Conservation (phyloP, 2,888 invertebrate species). For the Drosophila nigricruria region DNA sequence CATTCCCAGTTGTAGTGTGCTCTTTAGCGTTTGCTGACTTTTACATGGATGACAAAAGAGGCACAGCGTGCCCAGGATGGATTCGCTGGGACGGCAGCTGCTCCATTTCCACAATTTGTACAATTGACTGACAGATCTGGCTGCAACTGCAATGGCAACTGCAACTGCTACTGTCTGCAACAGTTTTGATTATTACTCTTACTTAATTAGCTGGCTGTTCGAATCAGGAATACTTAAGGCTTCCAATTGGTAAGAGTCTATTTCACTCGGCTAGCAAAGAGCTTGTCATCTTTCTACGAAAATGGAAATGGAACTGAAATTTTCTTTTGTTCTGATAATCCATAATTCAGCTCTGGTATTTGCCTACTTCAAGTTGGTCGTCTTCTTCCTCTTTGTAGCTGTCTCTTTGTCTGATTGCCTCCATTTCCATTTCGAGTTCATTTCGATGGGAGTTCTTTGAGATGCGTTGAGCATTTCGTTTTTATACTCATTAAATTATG, state of each 20-base stretch:
- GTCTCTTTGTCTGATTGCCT: slow-evolving; percentile 34
- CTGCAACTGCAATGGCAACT: neutral
- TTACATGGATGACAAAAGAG: slow-evolving; percentile 45
- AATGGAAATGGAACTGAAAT: slow-evolving; percentile 42
- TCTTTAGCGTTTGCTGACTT: slow-evolving; percentile 79
- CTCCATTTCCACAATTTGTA: slow-evolving; percentile 55
- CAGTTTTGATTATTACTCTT: slow-evolving; percentile 46
- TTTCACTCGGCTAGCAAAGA: slow-evolving; percentile 54
- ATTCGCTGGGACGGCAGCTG: slow-evolving; percentile 45
- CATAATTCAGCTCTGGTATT: slow-evolving; percentile 28
- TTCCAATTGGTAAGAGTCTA: slow-evolving; percentile 13
- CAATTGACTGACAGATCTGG: slow-evolving; percentile 31
- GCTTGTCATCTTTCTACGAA: slow-evolving; percentile 64
- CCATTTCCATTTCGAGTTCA: slow-evolving; percentile 59
- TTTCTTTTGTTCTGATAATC: slow-evolving; percentile 47
- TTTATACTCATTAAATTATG: neutral
- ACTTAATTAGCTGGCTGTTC: slow-evolving; percentile 44
- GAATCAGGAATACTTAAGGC: slow-evolving; percentile 19
- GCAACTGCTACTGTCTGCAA: neutral
- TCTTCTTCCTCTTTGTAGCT: slow-evolving; percentile 17
- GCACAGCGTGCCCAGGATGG: slow-evolving; percentile 14
- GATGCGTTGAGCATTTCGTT: slow-evolving; percentile 46
- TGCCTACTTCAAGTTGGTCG: slow-evolving; percentile 64
- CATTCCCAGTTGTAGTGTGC: slow-evolving; percentile 50
- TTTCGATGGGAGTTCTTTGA: slow-evolving; percentile 59